A percentile compares a stretch with the other conserved stretches of the same genome.
Evolutionary conservation across 2,797 vertebrate genomes (phyloP).

Genomic region (Cirrhinus molitorella): DNA sequence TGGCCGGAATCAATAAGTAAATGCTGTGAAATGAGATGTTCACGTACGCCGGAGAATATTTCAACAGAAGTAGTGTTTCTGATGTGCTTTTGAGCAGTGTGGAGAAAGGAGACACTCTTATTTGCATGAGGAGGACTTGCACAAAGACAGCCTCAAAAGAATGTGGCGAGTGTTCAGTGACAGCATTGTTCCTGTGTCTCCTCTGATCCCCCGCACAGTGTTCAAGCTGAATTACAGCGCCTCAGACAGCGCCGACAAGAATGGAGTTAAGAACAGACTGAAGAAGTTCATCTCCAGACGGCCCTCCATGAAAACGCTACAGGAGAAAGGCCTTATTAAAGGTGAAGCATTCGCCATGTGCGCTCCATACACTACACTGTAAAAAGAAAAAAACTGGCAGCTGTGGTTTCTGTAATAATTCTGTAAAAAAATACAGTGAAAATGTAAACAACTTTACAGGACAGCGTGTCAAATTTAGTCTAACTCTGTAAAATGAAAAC

Average conservation of each 20-base stretch:
- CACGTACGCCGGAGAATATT: slow-evolving; percentile 20
- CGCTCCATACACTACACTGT: background rate
- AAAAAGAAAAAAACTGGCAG: background rate
- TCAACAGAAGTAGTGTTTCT: slow-evolving; percentile 25
- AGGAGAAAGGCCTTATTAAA: slow-evolving; percentile 89
- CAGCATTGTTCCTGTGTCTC: slow-evolving; percentile 42
- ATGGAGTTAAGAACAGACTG: slow-evolving; percentile 88
- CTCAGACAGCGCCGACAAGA: slow-evolving; percentile 86
- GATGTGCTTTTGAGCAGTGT: slow-evolving; percentile 59
- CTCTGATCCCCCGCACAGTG: slow-evolving; percentile 54
- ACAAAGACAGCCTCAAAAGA: slow-evolving; percentile 52
- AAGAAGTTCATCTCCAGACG: slow-evolving; percentile 94
- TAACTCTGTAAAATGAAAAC: too few species aligned
- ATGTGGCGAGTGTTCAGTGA: slow-evolving; percentile 44
- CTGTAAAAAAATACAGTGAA: background rate
- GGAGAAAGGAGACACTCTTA: slow-evolving; percentile 59
- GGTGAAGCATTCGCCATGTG: slow-evolving; percentile 56
- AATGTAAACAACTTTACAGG: background rate
- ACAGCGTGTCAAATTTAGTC: too few species aligned
- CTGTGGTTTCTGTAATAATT: background rate
- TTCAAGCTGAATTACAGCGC: slow-evolving; percentile 72
- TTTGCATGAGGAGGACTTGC: slow-evolving; percentile 58
- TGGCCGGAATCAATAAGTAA: slow-evolving; percentile 35
- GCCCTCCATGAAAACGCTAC: slow-evolving; percentile 91
- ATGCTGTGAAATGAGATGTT: slow-evolving; percentile 5